Evolutionary conservation across 2,113 vertebrate genomes (phyloP), one percentile per base, ranked within the genome.

Genomic region (Notiomystis cincta): DNA sequence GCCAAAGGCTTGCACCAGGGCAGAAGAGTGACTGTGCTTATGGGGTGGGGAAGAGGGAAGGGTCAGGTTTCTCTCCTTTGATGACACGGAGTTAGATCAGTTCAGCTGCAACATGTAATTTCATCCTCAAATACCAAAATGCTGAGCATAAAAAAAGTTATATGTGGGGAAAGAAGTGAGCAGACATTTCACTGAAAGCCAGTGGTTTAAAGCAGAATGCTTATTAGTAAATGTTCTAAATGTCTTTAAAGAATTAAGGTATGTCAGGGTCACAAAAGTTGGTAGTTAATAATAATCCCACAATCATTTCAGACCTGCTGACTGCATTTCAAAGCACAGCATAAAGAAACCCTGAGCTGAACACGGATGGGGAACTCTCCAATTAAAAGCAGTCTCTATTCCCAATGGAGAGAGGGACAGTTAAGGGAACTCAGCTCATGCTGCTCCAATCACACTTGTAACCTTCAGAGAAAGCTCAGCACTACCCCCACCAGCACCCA

Each of bases 121-220:
- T 82, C 73, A 95, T 44, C 73, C 75, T 80, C 90, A 33, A 75
- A 85, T 53, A 40, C 44, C 75, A 85, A 84, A 91, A 72, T 8
- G 57, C 27, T 65, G 75, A 91, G 70, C 37, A 33, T 38, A 84
- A 82, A 61, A 45, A 73, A 56, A 31, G 12, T 1, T 38, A 9
- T 48, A 82, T 4, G 16, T 44, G 30, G 12, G 31, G 9, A 44
- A 87, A 85, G 38, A 54, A 78, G 31, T 3, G 4, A 84, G 60
- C 18, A 87, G 53, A 48, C 2, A 7, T 60, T 64, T 64, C 78
- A 85, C 18, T 30, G 83, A 62, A 67, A 75, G 31, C 17, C 60
- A 54, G 9, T 10, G 15, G 22, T n/a, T 61, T 57, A 42, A 64
- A 56, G 72, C 30, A 56, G 24, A 45, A 67, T 8, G 2, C 42